Evolutionary conservation across 2,113 vertebrate species (phyloP), one percentile per base, ranked within the genome.

Genomic region (Oreochromis spilurus): DNA sequence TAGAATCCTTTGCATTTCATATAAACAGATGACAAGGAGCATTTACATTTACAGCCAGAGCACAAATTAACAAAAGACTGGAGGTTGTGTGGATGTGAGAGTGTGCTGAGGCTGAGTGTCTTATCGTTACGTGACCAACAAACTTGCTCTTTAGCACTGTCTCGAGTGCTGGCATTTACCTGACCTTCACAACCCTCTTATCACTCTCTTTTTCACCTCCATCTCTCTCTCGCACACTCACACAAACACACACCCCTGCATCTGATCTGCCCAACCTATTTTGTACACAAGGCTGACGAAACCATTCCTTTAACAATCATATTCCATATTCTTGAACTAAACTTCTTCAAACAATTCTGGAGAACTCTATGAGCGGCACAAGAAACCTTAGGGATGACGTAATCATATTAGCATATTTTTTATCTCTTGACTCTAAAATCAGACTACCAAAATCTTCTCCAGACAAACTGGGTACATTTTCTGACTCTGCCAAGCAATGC

Each of bases 91-190:
- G 43, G 40, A 19, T 24, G 75, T 43, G 53, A 36, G 72, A 53
- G 62, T 70, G 53, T 38, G 36, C 50, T 38, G 31, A 82, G 45
- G 45, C 29, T 57, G 84, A 85, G 84, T 19, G 79, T 86, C 87
- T 92, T 87, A 90, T 89, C 81, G 5, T 90, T 88, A 93, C 88
- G 89, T 92, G 87, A 87, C 80, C 67, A 84, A 85, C 94, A 92
- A 86, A 91, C 91, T 85, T 90, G 84, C 93, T 93, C 91, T 91
- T 94, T 92, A 91, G 88, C 16, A 14, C 16, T 78, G 79, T 85
- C 92, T 90, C 80, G 54, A 94, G 87, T 86, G 81, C 85, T 92
- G 93, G 85, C 91, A 94, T 95, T 94, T 94, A 89, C 89, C 90
- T 93, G 94, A 94, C 94, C 93, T 94, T 95, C 90, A 88, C 86